Evolutionary conservation across 2,113 vertebrate genomes (phyloP).

Genomic region (Rafetus swinhoei): DNA sequence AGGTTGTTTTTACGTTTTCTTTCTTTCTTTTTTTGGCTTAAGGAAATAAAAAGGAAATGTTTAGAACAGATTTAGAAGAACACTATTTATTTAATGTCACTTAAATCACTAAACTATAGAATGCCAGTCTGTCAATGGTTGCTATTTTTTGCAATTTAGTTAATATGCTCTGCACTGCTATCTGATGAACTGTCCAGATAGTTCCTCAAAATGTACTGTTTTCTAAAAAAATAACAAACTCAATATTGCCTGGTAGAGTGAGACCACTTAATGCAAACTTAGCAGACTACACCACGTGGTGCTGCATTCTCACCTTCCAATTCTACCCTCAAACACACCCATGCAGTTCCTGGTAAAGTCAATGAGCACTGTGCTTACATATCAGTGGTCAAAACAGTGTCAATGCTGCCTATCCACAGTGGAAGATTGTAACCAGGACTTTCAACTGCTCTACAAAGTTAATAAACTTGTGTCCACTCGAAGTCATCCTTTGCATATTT

Average conservation of each 20-base stretch:
- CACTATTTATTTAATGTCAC: not conserved
- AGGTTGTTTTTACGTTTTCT: constrained; percentile 17
- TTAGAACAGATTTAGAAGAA: constrained; percentile 22
- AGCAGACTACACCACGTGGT: constrained; percentile 15
- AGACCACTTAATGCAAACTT: constrained; percentile 18
- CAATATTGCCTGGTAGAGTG: not conserved
- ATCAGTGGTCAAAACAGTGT: not conserved
- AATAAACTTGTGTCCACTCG: not conserved
- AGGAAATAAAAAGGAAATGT: not conserved
- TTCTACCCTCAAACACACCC: constrained; percentile 14
- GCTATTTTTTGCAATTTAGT: constrained; percentile 24
- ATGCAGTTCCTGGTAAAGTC: constrained; percentile 7
- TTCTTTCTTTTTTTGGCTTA: constrained; percentile 12
- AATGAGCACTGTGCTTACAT: not conserved
- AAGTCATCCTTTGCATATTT: not conserved
- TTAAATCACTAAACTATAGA: not conserved
- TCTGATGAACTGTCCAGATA: not conserved
- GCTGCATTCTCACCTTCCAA: constrained; percentile 9
- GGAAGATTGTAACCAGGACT: not conserved
- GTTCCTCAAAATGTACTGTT: not conserved
- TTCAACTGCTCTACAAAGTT: not conserved
- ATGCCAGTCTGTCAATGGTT: constrained; percentile 9
- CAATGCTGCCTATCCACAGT: not conserved
- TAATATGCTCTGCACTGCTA: not conserved
- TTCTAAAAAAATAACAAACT: not conserved